These are phyloP conservation scores for Lasioglossum zephyrum DNA, from an alignment of 2,888 invertebrate species.

Conservation along the genomic window DNA sequence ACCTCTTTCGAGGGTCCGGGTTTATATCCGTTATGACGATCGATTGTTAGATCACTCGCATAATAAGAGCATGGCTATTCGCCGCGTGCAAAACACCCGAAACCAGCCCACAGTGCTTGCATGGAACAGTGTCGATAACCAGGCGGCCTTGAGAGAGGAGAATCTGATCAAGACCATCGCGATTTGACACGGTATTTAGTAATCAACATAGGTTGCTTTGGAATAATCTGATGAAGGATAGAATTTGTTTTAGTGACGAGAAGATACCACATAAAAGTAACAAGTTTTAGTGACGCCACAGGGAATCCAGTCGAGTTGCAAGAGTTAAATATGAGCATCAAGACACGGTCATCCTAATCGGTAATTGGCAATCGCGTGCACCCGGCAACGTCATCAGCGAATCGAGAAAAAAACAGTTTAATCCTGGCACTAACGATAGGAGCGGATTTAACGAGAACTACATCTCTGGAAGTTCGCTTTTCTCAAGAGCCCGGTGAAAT, in stretches of 20 bases:
- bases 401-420: neutral
- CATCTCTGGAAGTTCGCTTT: neutral
- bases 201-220: too few species aligned
- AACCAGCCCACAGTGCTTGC: neutral
- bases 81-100: neutral
- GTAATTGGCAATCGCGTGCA: neutral
- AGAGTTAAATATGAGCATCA: too few species aligned
- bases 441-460: constrained; percentile 2
- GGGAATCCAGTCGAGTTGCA: too few species aligned
- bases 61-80: constrained; percentile 8
- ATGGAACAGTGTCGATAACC: neutral
- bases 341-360: neutral
- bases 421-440: neutral
- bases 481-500: constrained; percentile 4
- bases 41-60: constrained; percentile 57
- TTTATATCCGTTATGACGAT: constrained; percentile 50
- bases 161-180: too few species aligned
- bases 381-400: neutral
- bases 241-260: too few species aligned
- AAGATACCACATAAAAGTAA: too few species aligned
- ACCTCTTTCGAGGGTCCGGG: constrained; percentile 54
- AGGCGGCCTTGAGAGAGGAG: neutral
- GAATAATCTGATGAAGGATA: too few species aligned
- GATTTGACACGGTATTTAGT: too few species aligned
- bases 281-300: too few species aligned